Percentiles rank a stretch among this genome's conserved stretches.
Conservation (phyloP, 2,797 vertebrate species). For the Caiman crocodilus region DNA sequence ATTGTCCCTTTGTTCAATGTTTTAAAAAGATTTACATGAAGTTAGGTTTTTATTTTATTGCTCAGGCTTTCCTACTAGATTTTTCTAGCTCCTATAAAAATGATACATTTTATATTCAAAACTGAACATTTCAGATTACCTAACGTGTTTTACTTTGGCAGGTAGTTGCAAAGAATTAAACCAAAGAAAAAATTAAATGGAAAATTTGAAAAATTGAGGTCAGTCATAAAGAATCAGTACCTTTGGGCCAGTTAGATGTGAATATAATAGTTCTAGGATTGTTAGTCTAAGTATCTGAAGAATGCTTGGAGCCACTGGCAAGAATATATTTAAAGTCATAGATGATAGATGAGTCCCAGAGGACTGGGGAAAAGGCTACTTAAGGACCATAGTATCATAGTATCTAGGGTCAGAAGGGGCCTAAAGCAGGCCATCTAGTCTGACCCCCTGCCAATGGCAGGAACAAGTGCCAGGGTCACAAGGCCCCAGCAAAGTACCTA, state of each 20-base stretch:
- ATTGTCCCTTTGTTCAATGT: slow-evolving; percentile 62
- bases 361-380: no score
- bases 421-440: no score
- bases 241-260: background rate
- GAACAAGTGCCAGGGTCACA: no score
- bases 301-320: no score
- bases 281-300: no score
- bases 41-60: slow-evolving; percentile 45
- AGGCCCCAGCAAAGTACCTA: no score
- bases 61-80: slow-evolving; percentile 59
- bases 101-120: no score
- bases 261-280: background rate
- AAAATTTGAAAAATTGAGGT: background rate
- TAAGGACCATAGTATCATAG: no score
- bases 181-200: slow-evolving; percentile 7
- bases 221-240: background rate
- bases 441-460: no score
- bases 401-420: no score
- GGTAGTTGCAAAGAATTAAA: background rate
- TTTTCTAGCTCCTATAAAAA: slow-evolving; percentile 36
- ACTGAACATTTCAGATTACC: background rate
- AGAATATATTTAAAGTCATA: no score
- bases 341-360: no score
- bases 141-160: background rate
- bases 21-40: slow-evolving; percentile 58